Evolutionary conservation across 1,140 invertebrate genomes (phyloP).

Genomic region (Planococcus citri): DNA sequence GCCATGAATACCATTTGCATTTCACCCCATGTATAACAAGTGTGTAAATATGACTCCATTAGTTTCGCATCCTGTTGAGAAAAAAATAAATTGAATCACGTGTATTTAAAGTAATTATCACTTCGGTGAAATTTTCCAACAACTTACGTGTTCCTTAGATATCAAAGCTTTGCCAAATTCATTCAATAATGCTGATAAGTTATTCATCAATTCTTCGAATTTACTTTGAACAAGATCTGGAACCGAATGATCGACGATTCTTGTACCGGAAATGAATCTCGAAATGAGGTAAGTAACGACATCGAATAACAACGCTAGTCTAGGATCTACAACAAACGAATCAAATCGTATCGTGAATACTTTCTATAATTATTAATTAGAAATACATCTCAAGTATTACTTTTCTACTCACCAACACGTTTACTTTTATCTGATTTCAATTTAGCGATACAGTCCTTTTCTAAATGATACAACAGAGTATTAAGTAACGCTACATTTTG

Average conservation of each 20-base stretch:
- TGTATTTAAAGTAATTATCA: not conserved
- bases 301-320: not conserved
- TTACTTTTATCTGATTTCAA: not conserved
- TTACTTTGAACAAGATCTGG: not conserved
- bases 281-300: not conserved
- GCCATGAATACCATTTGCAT: constrained; percentile 6
- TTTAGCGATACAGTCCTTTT: not conserved
- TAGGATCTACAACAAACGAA: not conserved
- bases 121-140: not conserved
- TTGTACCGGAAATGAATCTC: not conserved
- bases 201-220: not conserved
- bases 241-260: constrained; percentile 11
- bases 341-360: no score
- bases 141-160: constrained; percentile 12
- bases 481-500: not conserved
- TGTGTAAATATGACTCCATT: not conserved
- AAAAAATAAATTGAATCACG: not conserved
- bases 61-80: not conserved
- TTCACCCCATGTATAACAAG: constrained; percentile 6
- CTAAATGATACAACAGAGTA: constrained; percentile 4
- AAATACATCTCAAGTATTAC: not conserved
- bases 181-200: not conserved
- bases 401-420: not conserved
- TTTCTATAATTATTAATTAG: not conserved
- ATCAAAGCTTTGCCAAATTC: constrained; percentile 18